Conservation (phyloP, 1,140 invertebrate species). For the Euborellia annulipes region DNA sequence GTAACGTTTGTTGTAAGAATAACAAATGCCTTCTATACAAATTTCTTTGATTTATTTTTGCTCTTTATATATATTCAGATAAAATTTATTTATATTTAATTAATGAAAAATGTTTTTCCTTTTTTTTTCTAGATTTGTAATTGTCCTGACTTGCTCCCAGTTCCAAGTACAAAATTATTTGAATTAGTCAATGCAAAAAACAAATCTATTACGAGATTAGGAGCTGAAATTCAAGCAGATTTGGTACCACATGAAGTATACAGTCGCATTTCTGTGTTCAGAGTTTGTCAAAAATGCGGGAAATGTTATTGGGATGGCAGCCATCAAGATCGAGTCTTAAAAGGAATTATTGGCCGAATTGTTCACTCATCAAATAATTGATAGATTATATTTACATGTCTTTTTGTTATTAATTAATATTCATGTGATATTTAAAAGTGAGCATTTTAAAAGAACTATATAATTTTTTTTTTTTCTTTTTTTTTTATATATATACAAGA, state of each 20-base stretch:
- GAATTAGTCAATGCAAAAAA: conserved; percentile 16
- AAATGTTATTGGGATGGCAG: conserved; percentile 48
- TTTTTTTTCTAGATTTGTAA: conserved; percentile 36
- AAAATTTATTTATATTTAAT: no score
- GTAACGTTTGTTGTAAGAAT: no score
- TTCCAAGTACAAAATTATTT: conserved; percentile 30
- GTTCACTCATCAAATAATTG: conserved; percentile 11
- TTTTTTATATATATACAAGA: no score
- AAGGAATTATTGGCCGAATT: conserved; percentile 24
- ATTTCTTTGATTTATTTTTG: no score
- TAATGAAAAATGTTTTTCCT: no score
- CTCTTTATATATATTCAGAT: no score
- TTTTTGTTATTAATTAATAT: no score
- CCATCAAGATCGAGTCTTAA: conserved; percentile 32
- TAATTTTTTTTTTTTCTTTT: no score
- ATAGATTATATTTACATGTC: neutral
- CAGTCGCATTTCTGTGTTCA: conserved; percentile 33
- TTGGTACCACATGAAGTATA: conserved; percentile 31
- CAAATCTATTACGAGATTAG: conserved; percentile 22
- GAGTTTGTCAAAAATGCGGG: conserved; percentile 44
- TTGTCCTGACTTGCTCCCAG: conserved; percentile 33
- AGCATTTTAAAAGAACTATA: no score
- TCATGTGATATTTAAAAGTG: no score
- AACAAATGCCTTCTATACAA: no score
- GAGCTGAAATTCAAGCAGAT: conserved; percentile 32